phyloP scores from a whole-genome alignment of 2,888 invertebrate genomes.

The Tanypteryx hageni region DNA sequence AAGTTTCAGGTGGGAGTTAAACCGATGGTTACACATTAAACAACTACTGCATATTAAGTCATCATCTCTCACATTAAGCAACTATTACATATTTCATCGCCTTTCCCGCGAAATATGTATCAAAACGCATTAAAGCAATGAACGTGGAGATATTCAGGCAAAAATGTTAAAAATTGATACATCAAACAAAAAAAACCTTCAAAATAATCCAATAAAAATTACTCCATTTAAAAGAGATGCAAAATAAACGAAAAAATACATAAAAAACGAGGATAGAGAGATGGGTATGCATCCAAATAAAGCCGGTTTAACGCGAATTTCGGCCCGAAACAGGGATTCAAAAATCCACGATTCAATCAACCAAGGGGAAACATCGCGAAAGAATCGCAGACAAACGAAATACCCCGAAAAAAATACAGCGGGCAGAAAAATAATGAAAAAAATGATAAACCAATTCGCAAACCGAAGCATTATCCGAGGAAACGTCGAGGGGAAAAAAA shows the following conservation, averaged over 20 bases:
- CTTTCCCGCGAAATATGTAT: not conserved
- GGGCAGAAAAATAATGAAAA: not conserved
- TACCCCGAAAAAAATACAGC: not conserved
- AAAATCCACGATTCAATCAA: slow-evolving; percentile 4
- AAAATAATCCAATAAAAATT: not conserved
- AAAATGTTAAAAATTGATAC: not conserved
- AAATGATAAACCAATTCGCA: not conserved
- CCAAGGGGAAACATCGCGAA: not conserved
- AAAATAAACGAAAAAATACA: not conserved
- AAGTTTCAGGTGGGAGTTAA: slow-evolving; percentile 27
- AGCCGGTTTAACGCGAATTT: not conserved
- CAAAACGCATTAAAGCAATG: not conserved
- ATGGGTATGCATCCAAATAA: not conserved
- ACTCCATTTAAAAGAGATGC: not conserved
- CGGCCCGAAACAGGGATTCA: not conserved
- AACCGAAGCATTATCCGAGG: not conserved
- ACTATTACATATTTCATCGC: slow-evolving; percentile 46
- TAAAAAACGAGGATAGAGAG: too few relatives aligned
- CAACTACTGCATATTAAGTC: slow-evolving; percentile 32
- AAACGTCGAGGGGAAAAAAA: not conserved
- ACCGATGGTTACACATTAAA: slow-evolving; percentile 41
- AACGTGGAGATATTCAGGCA: not conserved
- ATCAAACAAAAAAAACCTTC: not conserved
- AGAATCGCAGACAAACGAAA: not conserved
- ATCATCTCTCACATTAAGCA: slow-evolving; percentile 20